Percentiles rank a stretch among this genome's conserved stretches.
phyloP scores from a whole-genome alignment of 2,113 vertebrate genomes.

The Kryptolebias marmoratus region DNA sequence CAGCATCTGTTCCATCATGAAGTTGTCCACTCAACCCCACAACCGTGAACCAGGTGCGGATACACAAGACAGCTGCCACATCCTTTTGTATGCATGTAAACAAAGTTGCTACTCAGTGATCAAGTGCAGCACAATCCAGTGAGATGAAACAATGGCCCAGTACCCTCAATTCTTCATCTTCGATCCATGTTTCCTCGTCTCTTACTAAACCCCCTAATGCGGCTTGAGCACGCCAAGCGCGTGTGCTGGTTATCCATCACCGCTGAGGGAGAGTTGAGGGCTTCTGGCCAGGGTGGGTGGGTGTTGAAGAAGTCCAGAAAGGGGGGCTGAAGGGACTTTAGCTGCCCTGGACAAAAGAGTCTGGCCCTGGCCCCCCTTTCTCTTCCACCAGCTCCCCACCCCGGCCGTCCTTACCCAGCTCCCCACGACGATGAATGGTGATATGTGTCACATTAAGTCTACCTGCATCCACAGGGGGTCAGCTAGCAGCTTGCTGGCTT shows the following conservation, averaged over 20 bases:
- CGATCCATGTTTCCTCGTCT: slow-evolving; percentile 41
- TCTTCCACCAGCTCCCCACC: slow-evolving; percentile 49
- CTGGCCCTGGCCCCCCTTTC: slow-evolving; percentile 69
- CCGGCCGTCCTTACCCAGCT: slow-evolving; percentile 58
- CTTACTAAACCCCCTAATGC: slow-evolving; percentile 60
- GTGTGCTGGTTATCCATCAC: slow-evolving; percentile 79
- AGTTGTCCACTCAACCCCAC: slow-evolving; percentile 22
- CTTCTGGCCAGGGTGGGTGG: slow-evolving; percentile 46
- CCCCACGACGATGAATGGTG: slow-evolving; percentile 66
- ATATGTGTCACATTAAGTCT: slow-evolving; percentile 80
- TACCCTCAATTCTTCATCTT: slow-evolving; percentile 65
- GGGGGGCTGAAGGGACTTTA: slow-evolving; percentile 77
- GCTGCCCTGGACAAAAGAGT: slow-evolving; percentile 81
- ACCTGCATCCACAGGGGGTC: slow-evolving; percentile 69
- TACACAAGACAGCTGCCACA: slow-evolving; percentile 52
- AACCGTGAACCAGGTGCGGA: slow-evolving; percentile 31
- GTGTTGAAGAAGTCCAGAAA: slow-evolving; percentile 52
- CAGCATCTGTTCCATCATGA: slow-evolving; percentile 42
- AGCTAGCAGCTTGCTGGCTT: slow-evolving; percentile 66
- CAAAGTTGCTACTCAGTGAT: slow-evolving; percentile 71
- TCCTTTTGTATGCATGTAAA: slow-evolving; percentile 76
- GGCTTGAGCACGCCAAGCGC: slow-evolving; percentile 64
- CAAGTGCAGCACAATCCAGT: slow-evolving; percentile 70
- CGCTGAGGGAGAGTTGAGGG: slow-evolving; percentile 41
- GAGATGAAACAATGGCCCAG: slow-evolving; percentile 68